Base-by-base conservation (phyloP, 2,113 vertebrate genomes). In the Larimichthys polyactis region DNA sequence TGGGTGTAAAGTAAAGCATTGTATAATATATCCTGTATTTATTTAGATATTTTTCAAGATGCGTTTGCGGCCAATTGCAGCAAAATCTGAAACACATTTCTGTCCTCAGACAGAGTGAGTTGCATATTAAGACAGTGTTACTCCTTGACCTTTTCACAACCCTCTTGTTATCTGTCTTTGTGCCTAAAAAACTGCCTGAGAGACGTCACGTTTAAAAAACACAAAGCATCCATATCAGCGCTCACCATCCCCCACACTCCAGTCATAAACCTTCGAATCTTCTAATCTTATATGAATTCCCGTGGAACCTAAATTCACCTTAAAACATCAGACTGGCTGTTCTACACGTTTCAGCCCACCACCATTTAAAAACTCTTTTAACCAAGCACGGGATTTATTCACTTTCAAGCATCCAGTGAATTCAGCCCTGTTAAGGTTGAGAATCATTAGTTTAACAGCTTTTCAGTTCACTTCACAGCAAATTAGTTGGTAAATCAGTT, bases 61-160 rank as follows among this genome's bases (percentile, higher is more conserved):
- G 43, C 22, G 49, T 32, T 32, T 27, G 22, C 65, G 72, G 79
- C 29, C 54, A 40, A 9, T 40, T 40, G 36, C 36, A 40, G 36
- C 36, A 40, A 40, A 40, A 71, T 73, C 17, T 24, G 29, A 54
- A 43, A 48, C 27, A 12, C 24, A 49, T 24, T 57, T 69, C 43
- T 59, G 32, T 67, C 62, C 40, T 65, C 74, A 69, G 71, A 86
- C 68, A 32, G 74, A 71, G 29, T 79, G 71, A 75, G 71, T 40
- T 71, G 77, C 75, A 64, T 80, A 78, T 87, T 82, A 82, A 86
- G 67, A 86, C 76, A 78, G 66, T 75, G 60, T 54, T 77, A 70
- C 79, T 88, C 74, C 64, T 81, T 92, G 90, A 91, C 91, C 90
- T 92, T 90, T 92, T 81, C 87, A 78, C 66, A 79, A 84, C 79